Conservation (phyloP, 2,113 vertebrate genomes). For the Chaetodon auriga region DNA sequence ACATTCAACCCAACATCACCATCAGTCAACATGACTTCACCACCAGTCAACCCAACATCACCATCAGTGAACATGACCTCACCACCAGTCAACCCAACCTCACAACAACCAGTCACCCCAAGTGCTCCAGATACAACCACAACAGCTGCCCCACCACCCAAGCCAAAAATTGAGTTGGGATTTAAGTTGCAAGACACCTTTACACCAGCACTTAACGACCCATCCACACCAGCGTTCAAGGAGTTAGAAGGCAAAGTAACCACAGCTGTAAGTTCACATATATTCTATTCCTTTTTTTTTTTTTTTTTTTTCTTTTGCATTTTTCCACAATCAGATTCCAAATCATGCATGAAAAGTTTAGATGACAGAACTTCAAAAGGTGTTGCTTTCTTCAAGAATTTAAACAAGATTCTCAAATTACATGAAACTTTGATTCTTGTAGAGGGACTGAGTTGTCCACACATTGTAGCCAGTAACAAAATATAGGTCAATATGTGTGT, state of each 20-base stretch:
- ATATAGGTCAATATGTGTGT: too few species aligned
- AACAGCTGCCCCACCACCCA: neutral
- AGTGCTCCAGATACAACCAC: neutral
- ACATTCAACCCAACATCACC: neutral
- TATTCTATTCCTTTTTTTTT: too few species aligned
- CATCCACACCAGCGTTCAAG: slow-evolving; percentile 4
- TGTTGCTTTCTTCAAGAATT: too few species aligned
- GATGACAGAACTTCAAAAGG: too few species aligned
- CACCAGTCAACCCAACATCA: neutral
- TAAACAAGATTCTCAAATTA: too few species aligned
- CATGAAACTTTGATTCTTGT: too few species aligned
- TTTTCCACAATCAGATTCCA: too few species aligned
- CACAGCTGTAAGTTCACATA: neutral
- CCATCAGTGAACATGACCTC: too few species aligned
- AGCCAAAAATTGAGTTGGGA: neutral
- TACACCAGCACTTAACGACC: neutral
- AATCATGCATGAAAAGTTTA: too few species aligned
- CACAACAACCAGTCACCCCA: neutral
- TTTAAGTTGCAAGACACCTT: slow-evolving; percentile 10
- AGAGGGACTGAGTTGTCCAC: too few species aligned
- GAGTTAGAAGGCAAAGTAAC: neutral
- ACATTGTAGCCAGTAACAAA: too few species aligned
- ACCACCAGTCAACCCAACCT: neutral
- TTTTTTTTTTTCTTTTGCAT: too few species aligned
- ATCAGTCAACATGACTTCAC: neutral